phyloP scores from a whole-genome alignment of 2,113 vertebrate genomes.

The Cyanoliseus patagonus region DNA sequence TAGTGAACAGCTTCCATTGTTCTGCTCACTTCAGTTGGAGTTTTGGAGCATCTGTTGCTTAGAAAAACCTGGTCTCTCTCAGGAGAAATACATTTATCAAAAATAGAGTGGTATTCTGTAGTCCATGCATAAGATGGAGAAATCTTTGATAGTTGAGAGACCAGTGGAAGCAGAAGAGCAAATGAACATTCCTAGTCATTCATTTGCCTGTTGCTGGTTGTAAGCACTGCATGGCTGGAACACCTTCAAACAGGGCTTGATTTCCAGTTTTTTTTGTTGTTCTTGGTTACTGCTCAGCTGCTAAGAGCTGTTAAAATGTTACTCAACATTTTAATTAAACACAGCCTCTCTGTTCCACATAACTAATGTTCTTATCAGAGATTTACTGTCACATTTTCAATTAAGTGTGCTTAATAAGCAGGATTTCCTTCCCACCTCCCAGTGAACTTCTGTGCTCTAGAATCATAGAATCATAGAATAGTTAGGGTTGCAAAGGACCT shows the following conservation, averaged over 20 bases:
- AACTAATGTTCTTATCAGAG: not conserved
- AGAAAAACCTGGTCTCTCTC: not conserved
- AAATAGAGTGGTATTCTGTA: not conserved
- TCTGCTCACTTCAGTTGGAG: not conserved
- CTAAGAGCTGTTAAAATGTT: not conserved
- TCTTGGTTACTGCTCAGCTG: not conserved
- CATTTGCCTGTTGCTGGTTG: not conserved
- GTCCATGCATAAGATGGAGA: not conserved
- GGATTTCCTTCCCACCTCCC: not conserved
- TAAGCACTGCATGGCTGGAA: not conserved
- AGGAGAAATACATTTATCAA: not conserved
- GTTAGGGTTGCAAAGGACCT: not conserved
- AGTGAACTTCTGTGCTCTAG: not conserved
- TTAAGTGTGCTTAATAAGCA: not conserved
- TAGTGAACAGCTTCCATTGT: accelerated
- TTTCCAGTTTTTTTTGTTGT: not conserved
- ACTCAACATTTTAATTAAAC: not conserved
- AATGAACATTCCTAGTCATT: accelerated
- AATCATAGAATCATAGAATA: not conserved
- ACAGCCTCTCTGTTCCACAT: not conserved
- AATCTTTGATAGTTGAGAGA: not conserved
- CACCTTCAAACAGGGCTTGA: not conserved
- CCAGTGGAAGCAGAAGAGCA: not conserved
- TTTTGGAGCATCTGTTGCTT: not conserved
- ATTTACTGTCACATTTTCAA: not conserved